Percentiles rank a stretch among this genome's conserved stretches.
Conservation (phyloP, 2,113 vertebrate species). For the Paedocypris sp. region DNA sequence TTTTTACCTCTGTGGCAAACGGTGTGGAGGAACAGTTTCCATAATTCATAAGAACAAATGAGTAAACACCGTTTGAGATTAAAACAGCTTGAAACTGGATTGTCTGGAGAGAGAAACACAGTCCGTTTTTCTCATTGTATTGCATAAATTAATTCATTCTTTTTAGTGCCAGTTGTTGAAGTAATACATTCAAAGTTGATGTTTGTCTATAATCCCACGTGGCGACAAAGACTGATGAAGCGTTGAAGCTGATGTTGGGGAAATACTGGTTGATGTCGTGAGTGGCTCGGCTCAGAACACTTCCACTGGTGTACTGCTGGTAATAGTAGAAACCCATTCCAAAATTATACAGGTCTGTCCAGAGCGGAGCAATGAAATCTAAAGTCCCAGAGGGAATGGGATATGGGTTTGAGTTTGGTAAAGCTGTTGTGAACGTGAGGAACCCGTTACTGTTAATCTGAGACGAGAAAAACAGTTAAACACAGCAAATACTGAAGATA, state of each 20-base stretch:
- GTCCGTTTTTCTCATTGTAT: too few species aligned
- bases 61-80: conserved; percentile 11
- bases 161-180: neutral
- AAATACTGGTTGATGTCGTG: conserved; percentile 35
- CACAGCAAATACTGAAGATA: neutral
- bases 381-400: neutral
- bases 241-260: rapidly evolving
- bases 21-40: neutral
- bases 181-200: neutral
- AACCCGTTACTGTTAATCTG: conserved; percentile 21
- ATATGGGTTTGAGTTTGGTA: rapidly evolving
- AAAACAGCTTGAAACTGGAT: conserved; percentile 39
- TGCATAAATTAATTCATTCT: neutral
- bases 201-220: conserved; percentile 44
- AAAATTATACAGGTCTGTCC: conserved; percentile 31
- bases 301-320: rapidly evolving
- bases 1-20: neutral
- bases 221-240: conserved; percentile 33
- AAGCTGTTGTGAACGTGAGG: conserved; percentile 10
- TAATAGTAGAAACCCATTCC: conserved; percentile 29
- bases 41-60: conserved; percentile 39
- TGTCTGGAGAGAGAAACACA: conserved; percentile 6
- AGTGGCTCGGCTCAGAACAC: neutral
- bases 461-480: neutral
- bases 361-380: conserved; percentile 30